Base-by-base conservation (phyloP, 2,888 invertebrate species). In the Erpobdella octoculata region DNA sequence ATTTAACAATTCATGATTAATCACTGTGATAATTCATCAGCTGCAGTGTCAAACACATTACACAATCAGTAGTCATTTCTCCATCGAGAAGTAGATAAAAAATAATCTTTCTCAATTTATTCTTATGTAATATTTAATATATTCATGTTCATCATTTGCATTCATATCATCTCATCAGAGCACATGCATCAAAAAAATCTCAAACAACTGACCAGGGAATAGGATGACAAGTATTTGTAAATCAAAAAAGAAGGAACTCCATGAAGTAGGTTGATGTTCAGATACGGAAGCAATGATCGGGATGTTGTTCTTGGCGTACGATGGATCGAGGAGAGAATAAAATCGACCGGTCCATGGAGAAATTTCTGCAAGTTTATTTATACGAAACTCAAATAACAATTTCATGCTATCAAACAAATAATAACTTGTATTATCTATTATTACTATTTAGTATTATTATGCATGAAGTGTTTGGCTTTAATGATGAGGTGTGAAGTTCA, bases 161-260 rank as follows among this genome's bases (percentile, higher is more conserved):
- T n/a, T 15, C 8, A 25, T 28, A 69, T 28, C 58, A 21, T n/a
- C 33, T 15, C 1, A 62, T 62, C 31, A 62, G 12, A 62, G 6
- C 5, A 8, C 8, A 28, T n/a, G 18, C 31, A 48, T 31, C 35
- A 68, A 3, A 21, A 68, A 5, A 15, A 21, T 6, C 46, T 21
- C 6, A 46, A 28, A 21, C 46, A 53, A 46, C 41, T 21, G 0
- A 74, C 74, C 73, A 0, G 98, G 98, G 86, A 98, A 99, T 0
- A 93, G 91, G 78, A 93, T 91, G 12, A 96, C 91, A 58, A 98
- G 87, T 76, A 76, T 73, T 68, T 76, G 75, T 15, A 97, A 87
- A 86, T 97, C 96, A 84, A 96, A 96, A 86, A 94, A 97, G 86
- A 96, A 97, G 0, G 94, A 94, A 67, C 92, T 92, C 96, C 96